phyloP scores from a whole-genome alignment of 2,888 invertebrate genomes.

The Lepetodrilus schrolli region DNA sequence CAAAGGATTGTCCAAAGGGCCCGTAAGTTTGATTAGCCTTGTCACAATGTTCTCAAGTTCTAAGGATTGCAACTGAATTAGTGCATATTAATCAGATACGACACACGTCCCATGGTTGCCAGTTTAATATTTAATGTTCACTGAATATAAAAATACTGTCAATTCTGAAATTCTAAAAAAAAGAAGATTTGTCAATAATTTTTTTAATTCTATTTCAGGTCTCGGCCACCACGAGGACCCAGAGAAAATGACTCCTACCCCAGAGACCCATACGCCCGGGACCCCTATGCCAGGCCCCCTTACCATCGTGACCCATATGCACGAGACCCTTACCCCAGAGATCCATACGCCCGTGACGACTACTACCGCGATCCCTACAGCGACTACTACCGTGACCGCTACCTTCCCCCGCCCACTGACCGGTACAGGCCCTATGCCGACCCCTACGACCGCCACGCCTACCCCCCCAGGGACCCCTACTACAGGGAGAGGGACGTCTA shows the following conservation, averaged over 20 bases:
- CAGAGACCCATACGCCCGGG: slow-evolving; percentile 19
- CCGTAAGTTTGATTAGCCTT: no score
- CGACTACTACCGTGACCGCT: slow-evolving; percentile 60
- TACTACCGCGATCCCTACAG: slow-evolving; percentile 48
- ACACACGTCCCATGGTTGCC: no score
- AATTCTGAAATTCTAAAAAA: not conserved
- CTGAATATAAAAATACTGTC: no score
- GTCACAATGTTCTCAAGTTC: no score
- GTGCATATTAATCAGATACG: no score
- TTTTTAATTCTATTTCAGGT: slow-evolving; percentile 2
- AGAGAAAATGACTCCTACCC: not conserved
- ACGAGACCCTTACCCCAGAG: slow-evolving; percentile 34
- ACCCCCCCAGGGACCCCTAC: slow-evolving; percentile 36
- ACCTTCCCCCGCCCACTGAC: slow-evolving; percentile 52
- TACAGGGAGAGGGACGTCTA: slow-evolving; percentile 53
- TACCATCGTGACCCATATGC: slow-evolving; percentile 35
- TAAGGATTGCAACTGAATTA: no score
- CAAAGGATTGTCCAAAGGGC: slow-evolving; percentile 87
- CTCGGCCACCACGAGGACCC: slow-evolving; percentile 21
- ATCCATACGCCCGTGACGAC: slow-evolving; percentile 27
- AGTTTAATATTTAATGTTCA: no score
- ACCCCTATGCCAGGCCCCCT: slow-evolving; percentile 14
- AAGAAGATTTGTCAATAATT: not conserved
- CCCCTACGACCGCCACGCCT: slow-evolving; percentile 62
- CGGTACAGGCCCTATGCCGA: slow-evolving; percentile 64